Evolutionary conservation across 2,113 vertebrate genomes (phyloP), one percentile per base, ranked within the genome.

Genomic region (Sinocyclocheilus grahami): DNA sequence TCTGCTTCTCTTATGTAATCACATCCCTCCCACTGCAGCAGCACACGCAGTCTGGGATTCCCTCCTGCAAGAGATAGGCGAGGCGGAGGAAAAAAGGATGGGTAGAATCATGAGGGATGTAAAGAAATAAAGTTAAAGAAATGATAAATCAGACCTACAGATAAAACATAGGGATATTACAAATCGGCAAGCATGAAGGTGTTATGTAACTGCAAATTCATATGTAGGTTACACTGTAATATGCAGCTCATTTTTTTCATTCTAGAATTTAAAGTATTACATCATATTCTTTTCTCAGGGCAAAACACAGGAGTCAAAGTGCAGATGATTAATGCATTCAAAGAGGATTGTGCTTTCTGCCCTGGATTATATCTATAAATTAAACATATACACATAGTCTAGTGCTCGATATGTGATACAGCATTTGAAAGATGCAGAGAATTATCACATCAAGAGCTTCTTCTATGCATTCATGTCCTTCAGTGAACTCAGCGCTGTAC

Each of bases 41-140:
- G 93, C 90, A 84, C 83, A 74, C 30, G 85, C 87, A 92, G 91
- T 51, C 33, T 84, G 94, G 95, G 94, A 94, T 95, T 95, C 94
- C 93, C 93, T 93, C 87, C 90, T 91, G 91, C 82, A 90, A 76
- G 48, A 55, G 27, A 63, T n/a, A 5, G 27, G 60, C 9, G 27
- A 24, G 65, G 58, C 20, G 6, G 6, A 60, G 20, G 82, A 46
- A 20, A 51, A 77, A 77, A 67, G 37, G 42, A 62, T 46, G 16
- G 62, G 10, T 71, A 58, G 18, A 33, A 51, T 51, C 13, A 69
- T 13, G 4, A 33, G 22, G 42, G 3, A 30, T 51, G 39, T 24
- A n/a, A 37, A 8, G 22, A 42, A 16, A 60, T 3, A 33, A 33
- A 24, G 42, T 37, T n/a, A 58, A 82, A 51, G 3, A 46, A 62